Base-by-base conservation (phyloP, 1,140 invertebrate species). In the Battus philenor region DNA sequence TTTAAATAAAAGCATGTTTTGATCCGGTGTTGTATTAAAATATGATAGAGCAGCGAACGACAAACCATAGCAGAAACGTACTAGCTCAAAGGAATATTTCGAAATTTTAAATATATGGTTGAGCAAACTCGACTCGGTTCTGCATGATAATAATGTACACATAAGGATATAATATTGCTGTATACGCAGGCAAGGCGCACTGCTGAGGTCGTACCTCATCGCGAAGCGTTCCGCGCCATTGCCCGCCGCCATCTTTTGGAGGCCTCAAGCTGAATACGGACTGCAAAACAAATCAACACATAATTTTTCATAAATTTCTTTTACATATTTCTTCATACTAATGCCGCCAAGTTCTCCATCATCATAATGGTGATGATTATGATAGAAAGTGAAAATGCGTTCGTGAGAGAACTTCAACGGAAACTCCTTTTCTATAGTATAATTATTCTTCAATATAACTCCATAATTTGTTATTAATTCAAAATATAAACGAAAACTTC, bases 141-240 rank as follows among this genome's bases (percentile, higher is more conserved):
- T 20, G 18, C 10, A 31, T 12, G 29, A n/a, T 10, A 9, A 22
- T 26, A 13, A 20, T 47, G 11, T 18, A 22, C 34, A 30, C n/a
- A 49, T 17, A 34, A 36, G 29, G 12, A 44, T 44, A 44, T 45
- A 44, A 27, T 44, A 47, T 47, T 55, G 29, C 29, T 34, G 41
- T 30, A 45, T 29, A 27, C 44, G 34, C 32, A 33, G 33, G 47
- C 43, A 54, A 48, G 47, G 36, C 44, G 49, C 49, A 55, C 45
- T 65, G 54, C 54, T 57, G 60, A 59, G 58, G 55, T 53, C 46
- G 50, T 39, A 44, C 27, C 55, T 58, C 66, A 57, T 68, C 60
- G 60, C 49, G 55, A 74, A 50, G 60, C 68, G 74, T 73, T 75
- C 64, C 71, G 74, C 71, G 60, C 59, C 57, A 58, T 57, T 68